Conservation (phyloP, 2,888 invertebrate genomes). For the Monochamus alternatus region DNA sequence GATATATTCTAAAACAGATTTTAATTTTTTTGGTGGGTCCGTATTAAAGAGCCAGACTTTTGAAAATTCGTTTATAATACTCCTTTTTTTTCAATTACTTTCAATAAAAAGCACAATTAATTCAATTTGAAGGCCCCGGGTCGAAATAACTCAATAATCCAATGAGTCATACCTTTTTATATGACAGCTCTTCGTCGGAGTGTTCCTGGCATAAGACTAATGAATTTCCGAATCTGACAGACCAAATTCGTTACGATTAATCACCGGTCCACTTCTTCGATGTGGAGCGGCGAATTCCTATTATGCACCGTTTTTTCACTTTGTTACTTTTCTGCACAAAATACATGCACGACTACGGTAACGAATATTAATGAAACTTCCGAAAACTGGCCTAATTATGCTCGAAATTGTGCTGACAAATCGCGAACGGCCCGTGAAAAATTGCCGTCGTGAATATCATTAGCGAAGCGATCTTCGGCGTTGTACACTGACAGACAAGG, state of each 20-base stretch:
- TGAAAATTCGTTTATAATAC: too few relatives aligned
- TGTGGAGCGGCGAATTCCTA: conserved; percentile 1
- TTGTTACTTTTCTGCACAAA: conserved; percentile 12
- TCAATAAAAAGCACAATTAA: too few relatives aligned
- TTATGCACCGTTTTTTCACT: conserved; percentile 7
- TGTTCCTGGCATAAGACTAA: conserved; percentile 13
- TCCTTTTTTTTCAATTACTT: too few relatives aligned
- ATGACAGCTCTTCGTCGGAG: neutral
- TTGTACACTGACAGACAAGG: neutral
- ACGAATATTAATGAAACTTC: conserved; percentile 22
- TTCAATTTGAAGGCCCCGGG: too few relatives aligned
- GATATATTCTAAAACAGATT: too few relatives aligned
- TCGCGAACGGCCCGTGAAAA: neutral
- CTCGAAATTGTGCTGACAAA: conserved; percentile 11
- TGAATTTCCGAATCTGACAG: conserved; percentile 18
- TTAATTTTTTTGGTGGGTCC: too few relatives aligned
- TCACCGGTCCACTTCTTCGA: conserved; percentile 1
- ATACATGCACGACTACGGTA: neutral
- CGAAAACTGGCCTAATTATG: neutral
- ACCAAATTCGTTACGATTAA: conserved; percentile 14
- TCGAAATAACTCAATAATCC: neutral
- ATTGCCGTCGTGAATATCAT: conserved; percentile 3
- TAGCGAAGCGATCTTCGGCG: conserved; percentile 6
- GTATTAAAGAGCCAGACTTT: too few relatives aligned
- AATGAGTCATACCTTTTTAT: neutral